These are phyloP conservation scores for Pelecanoides urinatrix DNA, from an alignment of 2,113 vertebrate genomes.

Conservation along the genomic window DNA sequence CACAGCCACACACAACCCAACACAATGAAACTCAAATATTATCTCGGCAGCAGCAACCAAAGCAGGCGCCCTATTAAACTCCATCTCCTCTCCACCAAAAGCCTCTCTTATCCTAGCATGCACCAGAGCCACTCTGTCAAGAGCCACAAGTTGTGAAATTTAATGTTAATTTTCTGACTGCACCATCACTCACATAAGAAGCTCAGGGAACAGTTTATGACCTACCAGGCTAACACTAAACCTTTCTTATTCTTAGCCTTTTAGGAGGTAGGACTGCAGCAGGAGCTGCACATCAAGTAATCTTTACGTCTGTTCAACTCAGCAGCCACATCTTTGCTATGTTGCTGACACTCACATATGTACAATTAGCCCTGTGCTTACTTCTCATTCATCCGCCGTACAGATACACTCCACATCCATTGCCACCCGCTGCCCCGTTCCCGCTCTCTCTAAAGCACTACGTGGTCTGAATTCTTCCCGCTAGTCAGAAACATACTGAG, in stretches of 20 bases:
- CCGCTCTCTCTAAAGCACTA: neutral
- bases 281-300: neutral
- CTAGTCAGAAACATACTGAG: neutral
- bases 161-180: neutral
- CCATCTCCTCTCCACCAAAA: neutral
- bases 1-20: neutral
- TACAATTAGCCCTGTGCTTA: neutral
- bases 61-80: neutral
- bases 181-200: neutral
- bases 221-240: neutral
- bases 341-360: neutral
- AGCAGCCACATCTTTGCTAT: neutral
- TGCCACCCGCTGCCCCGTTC: neutral
- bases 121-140: neutral
- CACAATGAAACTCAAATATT: accelerated
- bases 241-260: neutral
- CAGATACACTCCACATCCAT: accelerated
- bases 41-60: neutral
- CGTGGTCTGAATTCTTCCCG: neutral
- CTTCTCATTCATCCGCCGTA: neutral
- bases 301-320: neutral
- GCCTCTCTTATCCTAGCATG: neutral
- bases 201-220: neutral
- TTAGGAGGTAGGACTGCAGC: neutral
- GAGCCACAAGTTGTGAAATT: neutral